phyloP scores from a whole-genome alignment of 2,888 invertebrate species.

The Cinara cedri region DNA sequence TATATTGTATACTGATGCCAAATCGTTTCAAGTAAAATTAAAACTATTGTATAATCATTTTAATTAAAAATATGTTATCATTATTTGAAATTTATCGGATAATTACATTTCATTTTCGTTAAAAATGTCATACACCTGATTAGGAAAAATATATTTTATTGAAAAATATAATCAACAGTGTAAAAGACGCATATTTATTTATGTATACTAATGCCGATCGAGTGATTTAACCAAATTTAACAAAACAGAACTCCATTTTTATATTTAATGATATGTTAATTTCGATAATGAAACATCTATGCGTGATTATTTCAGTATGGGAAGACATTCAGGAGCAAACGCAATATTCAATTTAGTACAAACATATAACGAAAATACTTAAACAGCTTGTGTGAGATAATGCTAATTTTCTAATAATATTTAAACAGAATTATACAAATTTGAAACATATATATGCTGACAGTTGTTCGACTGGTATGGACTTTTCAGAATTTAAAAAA shows the following conservation, averaged over 20 bases:
- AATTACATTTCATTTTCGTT: too few relatives aligned
- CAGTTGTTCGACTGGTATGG: too few relatives aligned
- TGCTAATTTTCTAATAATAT: constrained; percentile 44
- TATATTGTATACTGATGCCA: too few relatives aligned
- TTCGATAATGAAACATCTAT: constrained; percentile 61
- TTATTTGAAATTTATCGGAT: too few relatives aligned
- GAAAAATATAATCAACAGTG: constrained; percentile 58
- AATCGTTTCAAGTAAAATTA: too few relatives aligned
- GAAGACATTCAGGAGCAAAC: constrained; percentile 61
- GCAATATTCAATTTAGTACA: constrained; percentile 62
- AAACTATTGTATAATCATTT: neutral
- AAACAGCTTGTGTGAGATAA: constrained; percentile 63
- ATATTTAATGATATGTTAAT: constrained; percentile 63
- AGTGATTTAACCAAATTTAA: constrained; percentile 59
- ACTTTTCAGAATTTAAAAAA: too few relatives aligned
- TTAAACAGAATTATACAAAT: too few relatives aligned
- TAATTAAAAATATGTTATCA: too few relatives aligned
- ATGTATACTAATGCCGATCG: constrained; percentile 59
- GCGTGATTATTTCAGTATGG: constrained; percentile 61
- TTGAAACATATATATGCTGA: too few relatives aligned
- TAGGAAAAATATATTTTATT: constrained; percentile 61
- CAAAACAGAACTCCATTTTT: constrained; percentile 61
- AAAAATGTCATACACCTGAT: too few relatives aligned
- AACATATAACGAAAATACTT: constrained; percentile 62
- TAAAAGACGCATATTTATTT: constrained; percentile 60